Evolutionary conservation across 1,140 invertebrate species (phyloP).

Genomic region (Tribolium madens): DNA sequence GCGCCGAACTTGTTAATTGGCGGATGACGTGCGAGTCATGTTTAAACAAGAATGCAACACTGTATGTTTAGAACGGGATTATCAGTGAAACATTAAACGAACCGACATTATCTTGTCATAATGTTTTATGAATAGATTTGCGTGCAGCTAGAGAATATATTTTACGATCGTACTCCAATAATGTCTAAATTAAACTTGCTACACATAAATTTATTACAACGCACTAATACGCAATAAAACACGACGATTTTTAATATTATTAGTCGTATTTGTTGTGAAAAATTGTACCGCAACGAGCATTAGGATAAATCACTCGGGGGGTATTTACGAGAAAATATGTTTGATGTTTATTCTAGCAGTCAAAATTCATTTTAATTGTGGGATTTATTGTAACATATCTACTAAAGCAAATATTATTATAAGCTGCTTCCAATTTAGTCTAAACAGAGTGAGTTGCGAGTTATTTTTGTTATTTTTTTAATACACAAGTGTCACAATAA

Average conservation of each 20-base stretch:
- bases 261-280: background rate
- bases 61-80: slow-evolving; percentile 48
- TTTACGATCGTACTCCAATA: slow-evolving; percentile 31
- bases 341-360: background rate
- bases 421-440: background rate
- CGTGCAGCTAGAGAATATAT: slow-evolving; percentile 30
- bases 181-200: slow-evolving; percentile 30
- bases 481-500: too few species aligned
- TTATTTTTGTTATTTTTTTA: too few species aligned
- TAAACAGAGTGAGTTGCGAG: background rate
- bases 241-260: background rate
- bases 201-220: background rate
- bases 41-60: slow-evolving; percentile 43
- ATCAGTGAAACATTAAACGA: slow-evolving; percentile 51
- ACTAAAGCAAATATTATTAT: background rate
- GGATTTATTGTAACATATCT: background rate
- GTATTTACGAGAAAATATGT: background rate
- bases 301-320: background rate
- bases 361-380: background rate
- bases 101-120: slow-evolving; percentile 52
- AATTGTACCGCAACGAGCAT: background rate
- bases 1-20: slow-evolving; percentile 7
- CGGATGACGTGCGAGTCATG: slow-evolving; percentile 28
- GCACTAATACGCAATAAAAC: slow-evolving; percentile 4
- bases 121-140: slow-evolving; percentile 52